Conservation (phyloP, 2,113 vertebrate genomes). For the Pomatorhinus ruficollis region DNA sequence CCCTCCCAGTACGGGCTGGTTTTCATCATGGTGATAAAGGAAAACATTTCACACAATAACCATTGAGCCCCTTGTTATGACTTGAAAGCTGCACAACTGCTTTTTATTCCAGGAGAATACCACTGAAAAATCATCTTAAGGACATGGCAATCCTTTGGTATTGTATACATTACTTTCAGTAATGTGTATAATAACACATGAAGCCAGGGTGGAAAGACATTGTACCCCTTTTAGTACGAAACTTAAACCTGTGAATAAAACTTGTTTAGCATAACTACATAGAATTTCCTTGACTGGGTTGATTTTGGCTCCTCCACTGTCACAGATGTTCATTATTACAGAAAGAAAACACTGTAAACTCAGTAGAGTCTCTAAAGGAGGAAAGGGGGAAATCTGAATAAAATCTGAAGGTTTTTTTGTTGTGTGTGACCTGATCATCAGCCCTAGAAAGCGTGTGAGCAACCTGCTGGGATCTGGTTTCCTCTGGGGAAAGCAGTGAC, state of each 20-base stretch:
- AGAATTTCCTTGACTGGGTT: conserved; percentile 66
- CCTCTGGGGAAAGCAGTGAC: conserved; percentile 46
- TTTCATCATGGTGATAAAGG: conserved; percentile 17
- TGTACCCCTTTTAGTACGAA: conserved; percentile 37
- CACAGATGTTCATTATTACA: conserved; percentile 72
- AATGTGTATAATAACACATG: neutral
- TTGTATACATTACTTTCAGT: neutral
- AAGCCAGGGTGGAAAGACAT: conserved; percentile 14
- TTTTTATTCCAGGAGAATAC: neutral
- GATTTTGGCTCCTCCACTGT: conserved; percentile 61
- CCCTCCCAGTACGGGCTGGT: conserved; percentile 11
- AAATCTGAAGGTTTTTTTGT: neutral
- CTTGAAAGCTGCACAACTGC: conserved; percentile 29
- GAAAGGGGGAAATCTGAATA: neutral
- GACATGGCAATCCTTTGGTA: neutral
- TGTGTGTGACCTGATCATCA: conserved; percentile 5
- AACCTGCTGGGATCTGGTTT: conserved; percentile 55
- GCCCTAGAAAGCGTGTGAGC: conserved; percentile 9
- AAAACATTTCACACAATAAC: conserved; percentile 12
- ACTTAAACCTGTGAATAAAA: conserved; percentile 60
- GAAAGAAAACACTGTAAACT: conserved; percentile 26
- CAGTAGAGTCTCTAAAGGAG: neutral
- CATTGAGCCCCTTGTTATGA: neutral
- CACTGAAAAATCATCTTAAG: neutral
- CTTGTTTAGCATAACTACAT: conserved; percentile 55